phyloP scores from a whole-genome alignment of 2,888 invertebrate genomes.

The Phania funesta region DNA sequence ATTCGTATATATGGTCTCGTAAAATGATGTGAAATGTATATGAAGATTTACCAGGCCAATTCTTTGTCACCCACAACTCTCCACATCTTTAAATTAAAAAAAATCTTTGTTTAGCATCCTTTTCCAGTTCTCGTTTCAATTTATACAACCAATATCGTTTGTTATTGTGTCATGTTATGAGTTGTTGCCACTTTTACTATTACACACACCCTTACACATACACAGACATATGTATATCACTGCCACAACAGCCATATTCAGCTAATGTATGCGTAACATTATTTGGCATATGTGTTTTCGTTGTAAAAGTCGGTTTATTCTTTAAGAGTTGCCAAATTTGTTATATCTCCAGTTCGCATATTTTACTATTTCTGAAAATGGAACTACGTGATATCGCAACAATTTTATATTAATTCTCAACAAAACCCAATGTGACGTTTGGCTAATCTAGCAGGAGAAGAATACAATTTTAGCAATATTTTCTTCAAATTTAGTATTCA shows the following conservation, averaged over 20 bases:
- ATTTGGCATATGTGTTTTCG: too few species aligned
- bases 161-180: constrained; percentile 61
- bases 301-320: too few species aligned
- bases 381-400: too few species aligned
- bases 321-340: too few species aligned
- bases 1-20: too few species aligned
- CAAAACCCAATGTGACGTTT: too few species aligned
- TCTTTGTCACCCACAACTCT: not conserved
- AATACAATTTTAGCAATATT: too few species aligned
- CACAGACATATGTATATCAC: not conserved
- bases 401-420: too few species aligned
- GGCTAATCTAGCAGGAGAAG: too few species aligned
- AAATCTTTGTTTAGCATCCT: not conserved
- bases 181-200: constrained; percentile 55
- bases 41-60: constrained; percentile 4
- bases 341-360: too few species aligned
- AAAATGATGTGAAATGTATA: constrained; percentile 39
- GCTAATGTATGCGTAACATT: not conserved
- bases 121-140: constrained; percentile 23
- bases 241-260: not conserved
- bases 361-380: too few species aligned
- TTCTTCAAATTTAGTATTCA: too few species aligned
- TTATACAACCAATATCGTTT: constrained; percentile 39
- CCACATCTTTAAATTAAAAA: not conserved
- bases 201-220: not conserved